These are phyloP conservation scores for Callithrix jacchus DNA, from an alignment of 2,113 vertebrate genomes.

Conservation along the genomic window DNA sequence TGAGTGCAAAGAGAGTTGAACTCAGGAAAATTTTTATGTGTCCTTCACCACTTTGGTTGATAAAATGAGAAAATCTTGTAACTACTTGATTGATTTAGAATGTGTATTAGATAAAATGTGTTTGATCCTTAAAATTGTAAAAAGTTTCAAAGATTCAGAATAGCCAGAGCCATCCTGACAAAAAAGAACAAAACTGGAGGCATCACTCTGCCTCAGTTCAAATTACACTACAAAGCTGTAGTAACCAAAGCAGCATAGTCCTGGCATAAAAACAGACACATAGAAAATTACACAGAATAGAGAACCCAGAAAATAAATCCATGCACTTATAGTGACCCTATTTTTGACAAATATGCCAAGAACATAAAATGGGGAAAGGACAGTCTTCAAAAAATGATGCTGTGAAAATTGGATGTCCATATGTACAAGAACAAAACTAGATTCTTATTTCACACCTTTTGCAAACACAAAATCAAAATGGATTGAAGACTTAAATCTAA, in stretches of 20 bases:
- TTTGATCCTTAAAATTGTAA: not conserved
- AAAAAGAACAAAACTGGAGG: not conserved
- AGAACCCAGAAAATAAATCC: not conserved
- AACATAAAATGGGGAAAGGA: not conserved
- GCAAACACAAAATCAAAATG: not conserved
- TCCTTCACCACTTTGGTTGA: not conserved
- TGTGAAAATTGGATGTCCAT: not conserved
- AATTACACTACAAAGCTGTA: not conserved
- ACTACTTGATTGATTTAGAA: slow-evolving; percentile 1
- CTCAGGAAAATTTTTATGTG: not conserved
- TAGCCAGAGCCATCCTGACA: not conserved
- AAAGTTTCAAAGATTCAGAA: not conserved
- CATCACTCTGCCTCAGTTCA: not conserved
- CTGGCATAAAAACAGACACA: not conserved
- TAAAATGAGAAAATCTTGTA: not conserved
- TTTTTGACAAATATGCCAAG: not conserved
- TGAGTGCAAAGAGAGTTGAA: not conserved
- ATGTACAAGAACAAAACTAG: not conserved
- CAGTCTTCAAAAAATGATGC: not conserved
- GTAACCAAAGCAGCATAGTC: not conserved
- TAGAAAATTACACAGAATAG: not conserved
- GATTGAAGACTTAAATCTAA: not conserved
- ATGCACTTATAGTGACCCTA: not conserved
- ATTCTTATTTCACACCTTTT: not conserved
- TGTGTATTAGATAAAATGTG: not conserved